A percentile compares a stretch with the other conserved stretches of the same genome.
phyloP scores from a whole-genome alignment of 2,113 vertebrate genomes.

The Rana temporaria region DNA sequence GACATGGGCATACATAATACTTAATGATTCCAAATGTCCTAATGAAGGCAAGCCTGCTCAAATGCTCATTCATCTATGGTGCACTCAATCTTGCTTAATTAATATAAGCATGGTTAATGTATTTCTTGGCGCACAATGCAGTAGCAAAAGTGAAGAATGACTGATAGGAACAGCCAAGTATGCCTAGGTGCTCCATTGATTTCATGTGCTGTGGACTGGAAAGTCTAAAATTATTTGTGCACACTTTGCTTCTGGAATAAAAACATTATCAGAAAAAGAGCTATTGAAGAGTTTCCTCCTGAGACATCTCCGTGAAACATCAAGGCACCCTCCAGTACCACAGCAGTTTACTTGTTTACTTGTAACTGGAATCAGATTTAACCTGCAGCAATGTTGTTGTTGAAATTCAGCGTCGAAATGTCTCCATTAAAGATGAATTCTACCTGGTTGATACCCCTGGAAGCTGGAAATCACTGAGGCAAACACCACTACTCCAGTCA shows the following conservation, averaged over 20 bases:
- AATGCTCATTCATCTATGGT: conserved; percentile 34
- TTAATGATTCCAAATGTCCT: conserved; percentile 32
- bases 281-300: too few relatives aligned
- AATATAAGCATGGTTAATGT: conserved; percentile 38
- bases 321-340: too few relatives aligned
- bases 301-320: neutral
- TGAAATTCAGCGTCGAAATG: too few relatives aligned
- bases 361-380: too few relatives aligned
- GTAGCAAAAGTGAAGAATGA: conserved; percentile 15
- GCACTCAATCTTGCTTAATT: conserved; percentile 47
- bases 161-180: conserved; percentile 28
- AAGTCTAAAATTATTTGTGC: neutral
- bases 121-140: conserved; percentile 49
- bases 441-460: too few relatives aligned
- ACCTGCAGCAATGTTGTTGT: too few relatives aligned
- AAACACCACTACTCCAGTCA: too few relatives aligned
- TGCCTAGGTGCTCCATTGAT: conserved; percentile 40
- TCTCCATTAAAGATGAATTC: too few relatives aligned
- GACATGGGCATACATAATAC: conserved; percentile 37
- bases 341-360: too few relatives aligned
- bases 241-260: neutral
- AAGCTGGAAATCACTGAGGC: too few relatives aligned
- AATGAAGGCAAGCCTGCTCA: conserved; percentile 29
- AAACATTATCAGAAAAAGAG: neutral
- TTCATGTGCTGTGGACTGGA: neutral